These are phyloP conservation scores for Biston stratarius DNA, from an alignment of 2,888 invertebrate genomes.

Conservation along the genomic window DNA sequence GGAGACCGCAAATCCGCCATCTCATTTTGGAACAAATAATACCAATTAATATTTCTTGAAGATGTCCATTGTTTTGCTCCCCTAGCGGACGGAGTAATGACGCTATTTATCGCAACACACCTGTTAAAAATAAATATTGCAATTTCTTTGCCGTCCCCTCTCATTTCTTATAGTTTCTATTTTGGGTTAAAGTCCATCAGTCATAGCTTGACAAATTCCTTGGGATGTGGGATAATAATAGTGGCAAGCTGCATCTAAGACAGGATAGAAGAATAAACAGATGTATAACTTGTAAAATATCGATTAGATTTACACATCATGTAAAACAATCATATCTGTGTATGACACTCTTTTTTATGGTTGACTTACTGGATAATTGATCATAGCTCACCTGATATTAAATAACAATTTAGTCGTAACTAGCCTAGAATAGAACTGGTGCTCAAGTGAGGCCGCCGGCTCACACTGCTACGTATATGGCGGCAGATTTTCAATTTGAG, in stretches of 20 bases:
- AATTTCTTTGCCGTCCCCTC: constrained; percentile 47
- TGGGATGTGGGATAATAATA: constrained; percentile 31
- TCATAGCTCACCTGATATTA: too few species aligned
- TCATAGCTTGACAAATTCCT: constrained; percentile 55
- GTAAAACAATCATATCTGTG: too few species aligned
- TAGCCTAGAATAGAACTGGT: too few species aligned
- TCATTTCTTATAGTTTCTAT: constrained; percentile 27
- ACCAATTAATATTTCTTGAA: constrained; percentile 3
- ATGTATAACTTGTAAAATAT: not conserved
- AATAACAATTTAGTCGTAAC: too few species aligned
- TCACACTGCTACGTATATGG: too few species aligned
- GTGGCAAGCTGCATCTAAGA: constrained; percentile 10
- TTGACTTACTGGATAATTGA: too few species aligned
- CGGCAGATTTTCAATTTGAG: too few species aligned
- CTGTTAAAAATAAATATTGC: constrained; percentile 67
- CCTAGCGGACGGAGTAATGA: constrained; percentile 16
- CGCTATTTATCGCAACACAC: constrained; percentile 43
- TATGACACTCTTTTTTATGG: too few species aligned
- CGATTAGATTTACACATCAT: too few species aligned
- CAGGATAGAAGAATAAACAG: not conserved
- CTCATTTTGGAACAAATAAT: constrained; percentile 14
- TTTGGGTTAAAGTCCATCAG: constrained; percentile 47
- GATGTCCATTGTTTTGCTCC: constrained; percentile 19
- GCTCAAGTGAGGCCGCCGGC: too few species aligned
- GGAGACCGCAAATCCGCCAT: too few species aligned